Conservation (phyloP, 2,888 invertebrate genomes). For the Tetranychus piercei region DNA sequence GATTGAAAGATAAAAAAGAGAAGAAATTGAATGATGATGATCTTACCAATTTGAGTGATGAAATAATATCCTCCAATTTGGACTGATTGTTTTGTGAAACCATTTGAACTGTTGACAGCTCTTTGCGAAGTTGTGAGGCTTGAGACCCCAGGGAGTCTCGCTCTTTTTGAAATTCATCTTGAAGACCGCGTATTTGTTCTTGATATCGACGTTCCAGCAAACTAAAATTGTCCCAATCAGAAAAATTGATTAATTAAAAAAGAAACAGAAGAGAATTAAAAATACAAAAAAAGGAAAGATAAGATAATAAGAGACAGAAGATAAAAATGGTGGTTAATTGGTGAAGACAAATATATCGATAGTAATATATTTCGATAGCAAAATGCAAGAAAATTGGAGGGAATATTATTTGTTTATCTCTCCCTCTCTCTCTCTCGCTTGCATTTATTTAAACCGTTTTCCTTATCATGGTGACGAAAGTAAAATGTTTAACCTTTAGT, state of each 20-base stretch:
- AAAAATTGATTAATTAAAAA: neutral
- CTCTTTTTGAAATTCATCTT: constrained; percentile 49
- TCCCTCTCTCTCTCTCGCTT: too few relatives aligned
- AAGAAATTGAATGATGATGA: neutral
- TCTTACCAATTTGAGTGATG: constrained; percentile 6
- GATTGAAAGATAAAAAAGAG: neutral
- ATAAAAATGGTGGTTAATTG: neutral
- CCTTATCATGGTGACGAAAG: too few relatives aligned
- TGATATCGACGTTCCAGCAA: constrained; percentile 54
- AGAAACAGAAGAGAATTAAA: neutral
- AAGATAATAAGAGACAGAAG: neutral
- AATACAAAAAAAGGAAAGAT: neutral
- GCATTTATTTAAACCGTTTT: too few relatives aligned
- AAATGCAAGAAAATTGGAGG: too few relatives aligned
- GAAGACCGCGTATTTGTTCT: constrained; percentile 51
- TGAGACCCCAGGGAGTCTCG: constrained; percentile 49
- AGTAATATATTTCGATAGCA: too few relatives aligned
- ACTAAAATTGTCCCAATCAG: constrained; percentile 31
- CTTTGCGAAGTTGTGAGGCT: constrained; percentile 18
- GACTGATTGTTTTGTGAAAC: neutral
- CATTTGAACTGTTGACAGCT: neutral
- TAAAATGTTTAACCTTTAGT: too few relatives aligned
- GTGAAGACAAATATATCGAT: too few relatives aligned
- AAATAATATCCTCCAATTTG: constrained; percentile 6
- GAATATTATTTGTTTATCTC: too few relatives aligned